A percentile compares a stretch with the other conserved stretches of the same genome.
phyloP scores from a whole-genome alignment of 2,113 vertebrate genomes.

The Myotis davidii region DNA sequence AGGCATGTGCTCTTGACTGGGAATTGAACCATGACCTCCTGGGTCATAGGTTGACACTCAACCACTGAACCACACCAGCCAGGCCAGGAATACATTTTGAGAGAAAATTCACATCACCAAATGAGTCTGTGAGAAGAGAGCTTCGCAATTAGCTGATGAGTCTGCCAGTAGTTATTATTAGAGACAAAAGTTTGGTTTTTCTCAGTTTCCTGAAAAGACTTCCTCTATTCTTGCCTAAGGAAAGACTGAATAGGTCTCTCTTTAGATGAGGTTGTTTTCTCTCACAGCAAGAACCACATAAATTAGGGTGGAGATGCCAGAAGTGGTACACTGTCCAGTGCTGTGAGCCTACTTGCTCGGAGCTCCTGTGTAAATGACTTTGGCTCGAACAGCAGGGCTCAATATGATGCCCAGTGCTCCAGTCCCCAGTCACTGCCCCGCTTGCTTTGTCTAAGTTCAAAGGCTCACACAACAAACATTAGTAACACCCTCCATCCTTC shows the following conservation, averaged over 20 bases:
- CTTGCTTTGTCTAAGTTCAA: conserved; percentile 61
- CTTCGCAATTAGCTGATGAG: neutral
- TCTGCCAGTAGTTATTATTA: neutral
- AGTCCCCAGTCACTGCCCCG: neutral
- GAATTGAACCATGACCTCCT: no score
- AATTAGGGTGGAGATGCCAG: conserved; percentile 61
- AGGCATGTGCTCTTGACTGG: no score
- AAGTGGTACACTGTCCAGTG: neutral
- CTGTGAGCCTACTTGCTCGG: conserved; percentile 59
- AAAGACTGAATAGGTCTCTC: neutral
- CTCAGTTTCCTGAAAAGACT: neutral
- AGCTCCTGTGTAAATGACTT: conserved; percentile 58
- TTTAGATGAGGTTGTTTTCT: neutral
- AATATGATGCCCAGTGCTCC: neutral
- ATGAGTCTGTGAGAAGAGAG: neutral
- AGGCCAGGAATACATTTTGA: neutral
- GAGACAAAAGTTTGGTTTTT: neutral
- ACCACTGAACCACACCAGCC: no score
- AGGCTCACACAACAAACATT: conserved; percentile 59
- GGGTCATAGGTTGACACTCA: no score
- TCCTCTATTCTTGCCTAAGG: neutral
- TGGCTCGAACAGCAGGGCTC: conserved; percentile 46
- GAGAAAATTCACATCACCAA: neutral
- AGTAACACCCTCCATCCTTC: conserved; percentile 63
- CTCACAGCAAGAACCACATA: neutral